A percentile compares a stretch with the other conserved stretches of the same genome.
These are phyloP conservation scores for Gonatopus flavifemur DNA, from an alignment of 1,140 invertebrate species.

Conservation along the genomic window DNA sequence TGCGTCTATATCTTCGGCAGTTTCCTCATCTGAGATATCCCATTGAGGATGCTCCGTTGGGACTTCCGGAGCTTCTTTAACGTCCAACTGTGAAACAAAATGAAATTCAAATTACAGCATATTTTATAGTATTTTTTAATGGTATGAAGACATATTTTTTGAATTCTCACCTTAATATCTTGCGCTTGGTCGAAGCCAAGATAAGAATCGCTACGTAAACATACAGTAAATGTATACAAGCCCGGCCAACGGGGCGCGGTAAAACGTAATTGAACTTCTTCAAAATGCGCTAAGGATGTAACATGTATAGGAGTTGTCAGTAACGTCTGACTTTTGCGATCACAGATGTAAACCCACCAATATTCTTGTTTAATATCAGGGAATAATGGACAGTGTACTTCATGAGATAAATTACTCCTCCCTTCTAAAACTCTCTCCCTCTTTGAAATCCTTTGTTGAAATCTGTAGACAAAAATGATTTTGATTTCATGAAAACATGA, in stretches of 20 bases:
- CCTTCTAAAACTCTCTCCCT: conserved; percentile 89
- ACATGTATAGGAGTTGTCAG: conserved; percentile 90
- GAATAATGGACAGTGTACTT: conserved; percentile 94
- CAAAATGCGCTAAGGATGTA: conserved; percentile 76
- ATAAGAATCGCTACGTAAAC: conserved; percentile 90
- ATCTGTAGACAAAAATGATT: conserved; percentile 43
- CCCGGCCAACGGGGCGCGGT: conserved; percentile 92
- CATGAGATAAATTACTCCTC: conserved; percentile 90
- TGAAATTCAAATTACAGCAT: too few relatives aligned
- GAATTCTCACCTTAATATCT: conserved; percentile 76
- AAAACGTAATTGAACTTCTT: conserved; percentile 89
- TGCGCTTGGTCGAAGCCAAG: conserved; percentile 87
- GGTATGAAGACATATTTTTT: neutral
- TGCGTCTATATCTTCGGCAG: conserved; percentile 74
- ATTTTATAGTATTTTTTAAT: neutral
- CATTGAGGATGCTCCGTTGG: conserved; percentile 92
- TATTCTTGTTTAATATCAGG: conserved; percentile 96
- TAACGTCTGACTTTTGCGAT: conserved; percentile 86
- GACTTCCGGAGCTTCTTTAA: conserved; percentile 90
- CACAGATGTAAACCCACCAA: conserved; percentile 98
- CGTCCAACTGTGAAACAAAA: conserved; percentile 73
- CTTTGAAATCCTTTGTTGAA: conserved; percentile 74
- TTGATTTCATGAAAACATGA: conserved; percentile 41
- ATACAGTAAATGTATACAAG: conserved; percentile 91
- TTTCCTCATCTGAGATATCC: conserved; percentile 93